Evolutionary conservation across 2,888 invertebrate genomes (phyloP), one percentile per base, ranked within the genome.

Genomic region (Caenorhabditis angaria): DNA sequence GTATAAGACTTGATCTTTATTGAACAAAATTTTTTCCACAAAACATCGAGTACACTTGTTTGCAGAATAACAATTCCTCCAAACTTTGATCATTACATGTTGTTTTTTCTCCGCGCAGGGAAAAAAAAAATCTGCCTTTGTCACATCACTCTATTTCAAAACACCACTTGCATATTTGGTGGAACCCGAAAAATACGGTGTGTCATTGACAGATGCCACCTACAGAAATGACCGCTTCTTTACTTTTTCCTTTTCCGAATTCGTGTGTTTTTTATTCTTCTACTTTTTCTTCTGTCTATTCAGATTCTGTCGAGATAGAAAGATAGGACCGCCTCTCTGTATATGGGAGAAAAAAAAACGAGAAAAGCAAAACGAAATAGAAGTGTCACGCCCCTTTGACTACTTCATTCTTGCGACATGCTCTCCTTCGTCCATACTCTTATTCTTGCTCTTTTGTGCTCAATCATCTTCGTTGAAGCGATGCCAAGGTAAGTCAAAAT

Each of bases 391-490:
- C 72, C 72, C 58, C 47, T 48, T 20, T 27, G 62, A 61, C 60
- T 27, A 64, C 71, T 65, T 73, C 73, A 73, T 73, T 73, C 73
- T 65, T 68, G 58, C 68, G 71, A 69, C 66, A 77, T 77, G 77
- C 65, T 71, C 63, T 77, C 77, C 64, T 73, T 69, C 64, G 70
- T 70, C 47, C 77, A 69, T 32, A 59, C 73, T 58, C 64, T 77
- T 65, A 65, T 77, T 48, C 66, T 77, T 22, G 77, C 70, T 65
- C 77, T 77, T 54, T 55, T 77, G 54, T 74, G 70, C 64, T 77
- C 77, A 10, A 66, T 74, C 50, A 61, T 77, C 32, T 69, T 77
- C 48, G 69, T 74, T 10, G 77, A 77, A 25, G 70, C 71, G 14
- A 69, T 77, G 57, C 77, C 77, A 55, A 70, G 71, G 77, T 77